Base-by-base conservation (phyloP, 2,797 vertebrate genomes). In the Sphenopsis melanotis region DNA sequence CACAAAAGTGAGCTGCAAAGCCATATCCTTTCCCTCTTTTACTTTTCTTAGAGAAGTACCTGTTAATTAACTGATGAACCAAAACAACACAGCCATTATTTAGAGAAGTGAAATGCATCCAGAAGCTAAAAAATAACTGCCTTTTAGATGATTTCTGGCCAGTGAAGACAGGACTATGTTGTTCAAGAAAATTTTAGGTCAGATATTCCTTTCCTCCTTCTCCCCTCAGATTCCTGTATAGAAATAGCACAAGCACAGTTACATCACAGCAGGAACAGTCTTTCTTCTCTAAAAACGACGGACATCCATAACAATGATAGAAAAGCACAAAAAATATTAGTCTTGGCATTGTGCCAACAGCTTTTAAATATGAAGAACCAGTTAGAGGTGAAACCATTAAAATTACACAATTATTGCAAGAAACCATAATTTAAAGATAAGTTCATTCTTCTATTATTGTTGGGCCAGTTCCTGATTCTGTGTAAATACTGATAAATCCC, bases 401-500 rank as follows among this genome's bases (percentile, higher is more conserved):
- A 92, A 83, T 52, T 79, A 42, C 26, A 56, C 77, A 89, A 63
- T 87, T 93, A 34, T 52, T 87, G 21, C 27, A 83, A 90, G 71
- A 77, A 94, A 63, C 18, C 11, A 1, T 50, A 66, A 85, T 66
- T 78, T 76, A 22, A 91, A 94, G 87, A 71, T 64, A 80, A 83
- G 27, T 50, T 80, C 9, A 42, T 77, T 87, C 36, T 74, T 89
- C 68, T 83, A 17, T 90, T 94, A 65, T 87, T 91, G 11, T 92
- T 90, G 87, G 77, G 49, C 39, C 75, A 65, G 0, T 60, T 93
- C 60, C 88, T 61, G 20, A 78, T 34, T 20, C 84, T 94, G 76
- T 89, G 55, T 83, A 89, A 95, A 95, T 87, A 91, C 71, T 85
- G 94, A 93, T 92, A 96, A 87, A 80, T 78, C 42, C 57, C 36